These are phyloP conservation scores for Bujurquina vittata DNA, from an alignment of 2,113 vertebrate species.

Conservation along the genomic window DNA sequence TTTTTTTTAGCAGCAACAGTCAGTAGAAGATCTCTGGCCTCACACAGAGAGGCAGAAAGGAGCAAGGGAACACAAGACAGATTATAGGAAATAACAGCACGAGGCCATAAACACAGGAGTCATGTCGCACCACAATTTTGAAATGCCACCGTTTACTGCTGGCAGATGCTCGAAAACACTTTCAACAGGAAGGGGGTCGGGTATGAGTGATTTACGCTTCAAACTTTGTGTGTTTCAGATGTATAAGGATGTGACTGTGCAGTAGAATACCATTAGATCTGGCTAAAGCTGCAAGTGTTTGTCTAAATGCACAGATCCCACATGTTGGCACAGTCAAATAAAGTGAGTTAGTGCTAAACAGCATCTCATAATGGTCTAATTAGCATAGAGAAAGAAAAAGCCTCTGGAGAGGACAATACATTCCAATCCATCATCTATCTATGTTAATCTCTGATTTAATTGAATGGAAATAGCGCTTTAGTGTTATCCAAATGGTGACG, in stretches of 20 bases:
- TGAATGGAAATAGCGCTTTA: conserved; percentile 29
- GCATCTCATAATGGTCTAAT: conserved; percentile 22
- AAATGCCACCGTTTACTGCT: conserved; percentile 42
- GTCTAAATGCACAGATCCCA: background rate
- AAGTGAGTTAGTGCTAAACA: background rate
- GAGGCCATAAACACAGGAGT: conserved; percentile 43
- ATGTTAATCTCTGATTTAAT: conserved; percentile 43
- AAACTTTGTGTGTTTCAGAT: background rate
- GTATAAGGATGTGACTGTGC: background rate
- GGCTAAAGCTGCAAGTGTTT: background rate
- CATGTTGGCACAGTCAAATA: background rate
- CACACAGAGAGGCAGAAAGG: conserved; percentile 20
- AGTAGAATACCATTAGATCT: background rate
- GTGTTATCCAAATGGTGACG: background rate
- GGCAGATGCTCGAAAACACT: conserved; percentile 24
- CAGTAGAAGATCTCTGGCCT: conserved; percentile 19
- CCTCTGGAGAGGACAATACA: conserved; percentile 20
- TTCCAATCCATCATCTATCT: conserved; percentile 39
- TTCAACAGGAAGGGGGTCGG: no score
- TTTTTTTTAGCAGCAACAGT: conserved; percentile 52
- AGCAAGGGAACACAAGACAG: conserved; percentile 49
- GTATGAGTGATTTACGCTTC: background rate
- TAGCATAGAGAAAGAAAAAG: conserved; percentile 21
- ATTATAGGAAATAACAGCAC: conserved; percentile 55
- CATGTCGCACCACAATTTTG: conserved; percentile 29